phyloP scores from a whole-genome alignment of 2,888 invertebrate genomes.

The Brachypalpus laphriformis region DNA sequence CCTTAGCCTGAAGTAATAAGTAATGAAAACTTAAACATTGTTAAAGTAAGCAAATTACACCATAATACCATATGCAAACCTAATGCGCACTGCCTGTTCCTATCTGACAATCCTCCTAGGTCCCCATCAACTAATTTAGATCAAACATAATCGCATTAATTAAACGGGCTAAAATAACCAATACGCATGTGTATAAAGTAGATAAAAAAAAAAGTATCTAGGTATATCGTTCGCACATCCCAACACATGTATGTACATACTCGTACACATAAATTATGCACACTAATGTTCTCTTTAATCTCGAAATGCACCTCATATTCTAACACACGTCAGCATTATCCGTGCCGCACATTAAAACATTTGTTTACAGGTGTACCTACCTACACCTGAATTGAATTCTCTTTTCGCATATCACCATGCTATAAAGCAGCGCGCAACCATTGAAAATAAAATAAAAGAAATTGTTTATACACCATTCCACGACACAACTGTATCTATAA shows the following conservation, averaged over 20 bases:
- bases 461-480: background rate
- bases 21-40: too few relatives aligned
- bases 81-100: too few relatives aligned
- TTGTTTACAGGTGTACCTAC: background rate
- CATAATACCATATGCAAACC: too few relatives aligned
- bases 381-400: background rate
- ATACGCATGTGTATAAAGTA: background rate
- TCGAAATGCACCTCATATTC: conserved; percentile 25
- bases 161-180: background rate
- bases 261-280: conserved; percentile 16
- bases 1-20: too few relatives aligned
- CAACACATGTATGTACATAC: background rate
- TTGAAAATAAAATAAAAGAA: background rate
- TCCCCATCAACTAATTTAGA: conserved; percentile 20
- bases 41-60: too few relatives aligned
- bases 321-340: conserved; percentile 30
- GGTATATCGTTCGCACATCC: background rate
- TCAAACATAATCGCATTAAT: conserved; percentile 35
- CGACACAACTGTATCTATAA: conserved; percentile 13
- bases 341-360: background rate
- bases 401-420: background rate
- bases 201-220: background rate
- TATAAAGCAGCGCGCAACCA: background rate
- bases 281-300: conserved; percentile 33
- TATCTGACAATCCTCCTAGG: too few relatives aligned